These are phyloP conservation scores for Eueremaeus valkanovi DNA, from an alignment of 2,888 invertebrate genomes.

Conservation along the genomic window DNA sequence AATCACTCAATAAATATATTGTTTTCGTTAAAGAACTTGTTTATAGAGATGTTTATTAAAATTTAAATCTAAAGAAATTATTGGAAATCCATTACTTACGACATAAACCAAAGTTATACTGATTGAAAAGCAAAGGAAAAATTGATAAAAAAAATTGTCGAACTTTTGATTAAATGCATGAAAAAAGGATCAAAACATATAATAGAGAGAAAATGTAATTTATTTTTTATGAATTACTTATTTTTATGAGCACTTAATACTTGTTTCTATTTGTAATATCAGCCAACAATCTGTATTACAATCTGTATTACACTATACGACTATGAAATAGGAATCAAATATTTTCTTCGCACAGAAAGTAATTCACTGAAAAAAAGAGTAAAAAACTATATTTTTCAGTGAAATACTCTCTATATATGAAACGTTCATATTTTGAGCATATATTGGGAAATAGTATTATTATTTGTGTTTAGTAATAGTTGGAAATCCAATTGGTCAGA, in stretches of 20 bases:
- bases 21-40: no score
- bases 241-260: no score
- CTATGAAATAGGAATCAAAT: conserved; percentile 1
- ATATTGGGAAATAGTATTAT: conserved; percentile 5
- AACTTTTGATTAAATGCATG: background rate
- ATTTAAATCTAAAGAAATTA: background rate
- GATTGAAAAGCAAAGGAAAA: background rate
- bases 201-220: background rate
- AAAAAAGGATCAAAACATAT: background rate
- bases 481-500: conserved; percentile 20
- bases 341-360: background rate
- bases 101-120: background rate
- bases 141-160: background rate
- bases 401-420: background rate
- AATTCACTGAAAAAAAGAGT: background rate
- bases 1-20: no score
- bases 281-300: no score
- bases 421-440: background rate
- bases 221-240: background rate
- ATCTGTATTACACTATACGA: background rate
- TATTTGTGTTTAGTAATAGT: background rate
- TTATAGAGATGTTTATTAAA: no score
- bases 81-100: background rate
- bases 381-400: background rate
- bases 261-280: no score